Conservation (phyloP, 2,113 vertebrate species). For the Lagenorhynchus albirostris region DNA sequence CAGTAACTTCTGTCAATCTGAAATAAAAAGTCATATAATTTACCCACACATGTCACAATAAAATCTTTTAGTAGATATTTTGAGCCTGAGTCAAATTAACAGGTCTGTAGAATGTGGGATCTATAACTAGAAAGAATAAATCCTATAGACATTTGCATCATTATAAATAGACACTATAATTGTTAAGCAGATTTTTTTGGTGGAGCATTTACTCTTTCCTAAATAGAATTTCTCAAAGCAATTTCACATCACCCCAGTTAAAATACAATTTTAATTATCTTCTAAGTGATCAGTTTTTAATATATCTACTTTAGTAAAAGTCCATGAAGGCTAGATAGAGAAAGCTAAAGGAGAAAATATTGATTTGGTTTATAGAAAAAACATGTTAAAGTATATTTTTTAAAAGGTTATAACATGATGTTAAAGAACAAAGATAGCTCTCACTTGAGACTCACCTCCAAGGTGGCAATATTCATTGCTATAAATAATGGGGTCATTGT, state of each 20-base stretch:
- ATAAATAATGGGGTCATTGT: background rate
- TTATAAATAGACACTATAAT: slow-evolving; percentile 2
- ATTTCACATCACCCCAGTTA: background rate
- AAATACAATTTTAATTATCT: background rate
- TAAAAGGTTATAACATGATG: background rate
- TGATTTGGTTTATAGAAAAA: background rate
- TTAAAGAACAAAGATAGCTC: background rate
- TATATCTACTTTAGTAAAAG: background rate
- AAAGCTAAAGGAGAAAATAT: background rate
- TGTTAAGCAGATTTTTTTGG: slow-evolving; percentile 6
- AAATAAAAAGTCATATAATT: slow-evolving; percentile 29
- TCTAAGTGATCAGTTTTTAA: slow-evolving; percentile 29
- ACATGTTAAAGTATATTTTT: background rate
- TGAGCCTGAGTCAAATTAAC: slow-evolving; percentile 8
- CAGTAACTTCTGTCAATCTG: background rate
- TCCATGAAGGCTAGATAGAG: background rate
- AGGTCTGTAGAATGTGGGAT: background rate
- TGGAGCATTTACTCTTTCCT: background rate
- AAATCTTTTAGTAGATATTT: background rate
- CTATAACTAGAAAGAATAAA: background rate
- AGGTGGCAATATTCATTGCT: background rate
- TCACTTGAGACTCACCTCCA: background rate
- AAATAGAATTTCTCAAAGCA: slow-evolving; percentile 23
- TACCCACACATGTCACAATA: background rate
- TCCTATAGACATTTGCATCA: background rate